Evolutionary conservation across 64 coral and sea anemone genomes (phyloP), one percentile per base, ranked within the genome.

Genomic region (Montipora capricornis): DNA sequence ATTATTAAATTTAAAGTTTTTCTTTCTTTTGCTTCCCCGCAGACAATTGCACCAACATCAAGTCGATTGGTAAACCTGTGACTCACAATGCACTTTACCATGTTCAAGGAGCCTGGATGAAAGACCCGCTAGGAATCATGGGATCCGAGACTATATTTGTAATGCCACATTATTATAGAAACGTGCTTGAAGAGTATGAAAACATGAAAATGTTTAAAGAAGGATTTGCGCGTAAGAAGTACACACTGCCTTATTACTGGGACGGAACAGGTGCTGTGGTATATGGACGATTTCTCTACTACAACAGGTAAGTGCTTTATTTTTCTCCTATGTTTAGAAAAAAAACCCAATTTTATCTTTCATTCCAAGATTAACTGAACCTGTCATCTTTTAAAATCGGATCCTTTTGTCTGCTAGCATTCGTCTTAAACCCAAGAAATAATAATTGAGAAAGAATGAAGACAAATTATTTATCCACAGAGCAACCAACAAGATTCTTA

Each of bases 201-300:
- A 91, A 91, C n/a, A 91, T 91, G 89, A 66, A 46, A 4, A 91
- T 5, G 57, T 79, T 91, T 26, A 91, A 91, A 55, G 77, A 66
- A 73, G 89, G 89, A 44, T 7, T 37, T 3, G 19, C 67, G 4
- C 77, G 62, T 16, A 74, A 91, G 64, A 82, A 5, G 11, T 74
- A 80, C 57, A 83, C 7, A 49, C 79, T 91, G 2, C 89, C 89
- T 19, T 91, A 91, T 26, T 0, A 0, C 1, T 82, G 19, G 5
- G 89, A 69, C 24, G 89, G 89, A 17, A 91, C 79, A 58, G 89
- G 89, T 6, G 89, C 64, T 15, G 78, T 74, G 50, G 79, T 91
- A 0, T 91, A 91, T 73, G 79, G 89, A 50, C 77, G 29, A 26
- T 74, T 74, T 19, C 79, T 91, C 5, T 91, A 82, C 20, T 91